phyloP scores from a whole-genome alignment of 1,140 invertebrate species.

The Drosophila suzukii region DNA sequence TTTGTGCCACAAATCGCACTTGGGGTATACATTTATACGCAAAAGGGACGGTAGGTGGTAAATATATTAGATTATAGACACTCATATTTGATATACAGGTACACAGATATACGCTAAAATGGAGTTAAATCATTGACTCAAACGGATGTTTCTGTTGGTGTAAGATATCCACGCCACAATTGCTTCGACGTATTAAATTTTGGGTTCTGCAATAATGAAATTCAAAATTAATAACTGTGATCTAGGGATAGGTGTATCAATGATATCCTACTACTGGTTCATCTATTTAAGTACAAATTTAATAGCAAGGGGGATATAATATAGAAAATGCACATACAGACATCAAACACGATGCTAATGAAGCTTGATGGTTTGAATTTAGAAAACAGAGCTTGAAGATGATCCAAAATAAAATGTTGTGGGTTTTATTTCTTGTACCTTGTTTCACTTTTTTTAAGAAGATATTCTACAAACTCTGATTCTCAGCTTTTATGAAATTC shows the following conservation, averaged over 20 bases:
- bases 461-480: constrained; percentile 21
- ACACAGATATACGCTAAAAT: constrained; percentile 40
- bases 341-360: constrained; percentile 51
- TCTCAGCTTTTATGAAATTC: constrained; percentile 2
- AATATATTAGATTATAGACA: constrained; percentile 29
- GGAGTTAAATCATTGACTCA: constrained; percentile 76
- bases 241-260: not conserved
- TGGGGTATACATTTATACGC: constrained; percentile 17
- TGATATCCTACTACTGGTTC: not conserved
- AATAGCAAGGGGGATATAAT: constrained; percentile 13
- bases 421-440: too few species aligned
- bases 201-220: constrained; percentile 72
- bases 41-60: constrained; percentile 40
- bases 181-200: constrained; percentile 82
- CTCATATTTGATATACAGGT: constrained; percentile 42
- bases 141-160: constrained; percentile 83
- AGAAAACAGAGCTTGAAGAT: constrained; percentile 27
- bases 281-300: constrained; percentile 32
- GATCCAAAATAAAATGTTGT: too few species aligned
- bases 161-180: constrained; percentile 80
- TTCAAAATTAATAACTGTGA: constrained; percentile 25
- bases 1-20: constrained; percentile 54
- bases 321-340: constrained; percentile 32
- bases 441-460: not conserved
- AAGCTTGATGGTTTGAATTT: constrained; percentile 20